Evolutionary conservation across 2,113 vertebrate species (phyloP), one percentile per base, ranked within the genome.

Genomic region (Tauraco erythrolophus): DNA sequence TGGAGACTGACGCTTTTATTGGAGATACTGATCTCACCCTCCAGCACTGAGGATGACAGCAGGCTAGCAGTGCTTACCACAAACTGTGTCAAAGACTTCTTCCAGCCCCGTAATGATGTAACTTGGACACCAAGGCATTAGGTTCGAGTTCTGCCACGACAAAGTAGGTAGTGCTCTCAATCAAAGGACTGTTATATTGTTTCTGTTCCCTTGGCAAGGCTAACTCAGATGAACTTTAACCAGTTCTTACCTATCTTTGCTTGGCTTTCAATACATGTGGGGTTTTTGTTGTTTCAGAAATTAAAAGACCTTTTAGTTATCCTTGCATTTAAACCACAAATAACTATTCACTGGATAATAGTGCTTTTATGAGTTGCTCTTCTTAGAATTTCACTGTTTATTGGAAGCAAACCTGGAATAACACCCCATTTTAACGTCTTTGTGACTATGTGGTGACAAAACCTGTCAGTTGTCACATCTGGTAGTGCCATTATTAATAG

Each of bases 401-500:
- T 48, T 81, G 65, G 28, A 95, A 56, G 24, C 48, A 66, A 79
- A 84, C 8, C 16, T 46, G 82, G 48, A 79, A 81, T 56, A 68
- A 51, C 48, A 79, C 53, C 50, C 77, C n/a, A 23, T 71, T 84
- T 84, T 91, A 51, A 68, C 65, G 25, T 60, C 25, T 56, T 33
- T 60, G 62, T 70, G 57, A 84, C 77, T 60, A 5, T 70, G 51
- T 68, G 69, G 53, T 91, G 92, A 93, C 84, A 89, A 92, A 89
- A 91, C 31, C 43, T 94, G 81, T 91, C 84, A 71, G 51, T 43
- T 94, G 56, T 68, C 91, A 82, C 24, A 64, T 57, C 69, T 89
- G 41, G 68, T 54, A 79, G 53, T 65, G 57, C 48, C 43, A n/a
- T 89, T 83, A 93, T 71, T 87, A 87, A 78, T 48, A 89, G 65